A percentile compares a stretch with the other conserved stretches of the same genome.
phyloP scores from a whole-genome alignment of 1,140 invertebrate genomes.

The Lasioglossum albipes region DNA sequence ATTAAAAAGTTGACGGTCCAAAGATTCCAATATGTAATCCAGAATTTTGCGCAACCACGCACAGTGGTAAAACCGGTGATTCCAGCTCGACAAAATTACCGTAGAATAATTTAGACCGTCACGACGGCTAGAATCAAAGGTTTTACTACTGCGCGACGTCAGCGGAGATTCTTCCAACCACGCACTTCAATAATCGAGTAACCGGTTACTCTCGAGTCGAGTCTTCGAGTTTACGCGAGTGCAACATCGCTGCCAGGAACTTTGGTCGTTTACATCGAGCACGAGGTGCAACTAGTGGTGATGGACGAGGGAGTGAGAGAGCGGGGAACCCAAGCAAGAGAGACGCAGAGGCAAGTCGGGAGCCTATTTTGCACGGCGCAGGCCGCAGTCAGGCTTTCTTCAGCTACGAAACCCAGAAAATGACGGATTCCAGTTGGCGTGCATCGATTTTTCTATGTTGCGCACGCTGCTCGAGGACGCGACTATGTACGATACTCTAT shows the following conservation, averaged over 20 bases:
- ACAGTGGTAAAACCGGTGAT: too few species aligned
- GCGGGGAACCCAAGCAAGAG: background rate
- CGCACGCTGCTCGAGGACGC: background rate
- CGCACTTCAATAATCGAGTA: background rate
- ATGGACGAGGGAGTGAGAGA: conserved; percentile 29
- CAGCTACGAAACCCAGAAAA: background rate
- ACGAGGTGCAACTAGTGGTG: conserved; percentile 51
- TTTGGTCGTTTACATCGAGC: conserved; percentile 46
- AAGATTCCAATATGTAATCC: too few species aligned
- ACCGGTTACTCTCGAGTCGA: conserved; percentile 2
- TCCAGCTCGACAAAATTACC: too few species aligned
- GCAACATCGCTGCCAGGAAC: conserved; percentile 27
- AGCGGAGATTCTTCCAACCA: background rate
- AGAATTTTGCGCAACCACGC: too few species aligned
- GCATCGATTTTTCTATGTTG: conserved; percentile 11
- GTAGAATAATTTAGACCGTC: too few species aligned
- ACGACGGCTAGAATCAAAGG: too few species aligned
- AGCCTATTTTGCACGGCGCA: conserved; percentile 6
- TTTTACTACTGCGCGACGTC: too few species aligned
- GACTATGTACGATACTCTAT: too few species aligned
- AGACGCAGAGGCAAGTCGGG: background rate
- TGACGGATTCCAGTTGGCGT: background rate
- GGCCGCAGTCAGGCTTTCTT: background rate
- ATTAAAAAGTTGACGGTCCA: too few species aligned
- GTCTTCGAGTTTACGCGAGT: conserved; percentile 39